These are phyloP conservation scores for Heloderma charlesbogerti DNA, from an alignment of 2,113 vertebrate genomes.

Conservation along the genomic window DNA sequence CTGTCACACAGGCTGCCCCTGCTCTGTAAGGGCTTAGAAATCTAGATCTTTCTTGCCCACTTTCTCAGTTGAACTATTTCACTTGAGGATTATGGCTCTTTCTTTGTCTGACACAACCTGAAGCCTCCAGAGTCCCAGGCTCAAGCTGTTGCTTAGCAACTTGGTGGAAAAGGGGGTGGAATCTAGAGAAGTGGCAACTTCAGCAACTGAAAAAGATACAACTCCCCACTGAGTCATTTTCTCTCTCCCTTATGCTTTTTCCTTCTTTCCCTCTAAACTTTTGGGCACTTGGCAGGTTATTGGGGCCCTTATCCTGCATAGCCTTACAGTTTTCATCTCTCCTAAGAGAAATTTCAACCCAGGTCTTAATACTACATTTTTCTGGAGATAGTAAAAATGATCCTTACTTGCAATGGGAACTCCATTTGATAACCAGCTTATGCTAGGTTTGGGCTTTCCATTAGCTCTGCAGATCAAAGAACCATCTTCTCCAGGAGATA, in stretches of 20 bases:
- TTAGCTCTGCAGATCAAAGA: conserved; percentile 90
- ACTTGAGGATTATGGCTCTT: neutral
- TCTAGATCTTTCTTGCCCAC: neutral
- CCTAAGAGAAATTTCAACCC: neutral
- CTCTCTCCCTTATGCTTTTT: neutral
- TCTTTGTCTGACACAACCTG: neutral
- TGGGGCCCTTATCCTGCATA: neutral
- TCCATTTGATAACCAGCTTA: conserved; percentile 92
- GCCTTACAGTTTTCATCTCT: neutral
- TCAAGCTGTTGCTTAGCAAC: neutral
- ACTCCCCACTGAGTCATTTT: neutral
- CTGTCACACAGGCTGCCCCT: neutral
- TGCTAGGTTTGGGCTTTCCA: conserved; percentile 90
- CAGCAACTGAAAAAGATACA: neutral
- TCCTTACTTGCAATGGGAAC: conserved; percentile 91
- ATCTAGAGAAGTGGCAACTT: neutral
- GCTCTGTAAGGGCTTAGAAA: neutral
- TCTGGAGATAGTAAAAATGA: neutral
- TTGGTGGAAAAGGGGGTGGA: neutral
- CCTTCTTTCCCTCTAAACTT: neutral
- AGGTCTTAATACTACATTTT: neutral
- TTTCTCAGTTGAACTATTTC: neutral
- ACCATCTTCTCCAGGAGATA: conserved; percentile 91
- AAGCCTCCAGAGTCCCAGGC: neutral
- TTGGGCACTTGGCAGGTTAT: neutral